Evolutionary conservation across 2,888 invertebrate species (phyloP).

Genomic region (Lasioglossum oenotherae): DNA sequence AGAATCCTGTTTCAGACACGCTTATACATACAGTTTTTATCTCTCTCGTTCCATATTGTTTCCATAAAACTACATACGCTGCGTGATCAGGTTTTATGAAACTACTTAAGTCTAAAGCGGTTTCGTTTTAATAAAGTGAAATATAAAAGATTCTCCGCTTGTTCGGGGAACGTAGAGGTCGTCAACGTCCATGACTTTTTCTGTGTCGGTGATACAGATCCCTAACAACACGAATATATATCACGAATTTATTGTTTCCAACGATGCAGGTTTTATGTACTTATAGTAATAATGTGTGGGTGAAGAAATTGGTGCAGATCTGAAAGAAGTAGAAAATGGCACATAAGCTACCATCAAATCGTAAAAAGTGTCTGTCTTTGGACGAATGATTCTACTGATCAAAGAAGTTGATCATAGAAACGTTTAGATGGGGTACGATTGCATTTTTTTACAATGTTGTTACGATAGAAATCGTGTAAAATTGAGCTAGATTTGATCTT

Average conservation of each 20-base stretch:
- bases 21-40: background rate
- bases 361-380: background rate
- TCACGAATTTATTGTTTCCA: background rate
- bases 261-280: background rate
- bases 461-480: background rate
- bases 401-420: background rate
- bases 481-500: background rate
- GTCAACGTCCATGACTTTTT: background rate
- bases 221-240: background rate
- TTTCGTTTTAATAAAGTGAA: background rate
- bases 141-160: background rate
- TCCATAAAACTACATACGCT: background rate
- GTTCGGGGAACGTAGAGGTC: background rate
- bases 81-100: background rate
- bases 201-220: background rate
- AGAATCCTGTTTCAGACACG: slow-evolving; percentile 1
- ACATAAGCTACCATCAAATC: background rate
- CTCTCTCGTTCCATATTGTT: background rate
- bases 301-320: background rate
- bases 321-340: background rate
- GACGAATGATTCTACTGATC: background rate
- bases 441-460: background rate
- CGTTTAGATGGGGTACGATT: background rate
- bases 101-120: background rate
- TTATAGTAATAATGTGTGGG: background rate